A percentile compares a stretch with the other conserved stretches of the same genome.
These are phyloP conservation scores for Cotesia vestalis DNA, from an alignment of 1,140 invertebrate species.

Conservation along the genomic window DNA sequence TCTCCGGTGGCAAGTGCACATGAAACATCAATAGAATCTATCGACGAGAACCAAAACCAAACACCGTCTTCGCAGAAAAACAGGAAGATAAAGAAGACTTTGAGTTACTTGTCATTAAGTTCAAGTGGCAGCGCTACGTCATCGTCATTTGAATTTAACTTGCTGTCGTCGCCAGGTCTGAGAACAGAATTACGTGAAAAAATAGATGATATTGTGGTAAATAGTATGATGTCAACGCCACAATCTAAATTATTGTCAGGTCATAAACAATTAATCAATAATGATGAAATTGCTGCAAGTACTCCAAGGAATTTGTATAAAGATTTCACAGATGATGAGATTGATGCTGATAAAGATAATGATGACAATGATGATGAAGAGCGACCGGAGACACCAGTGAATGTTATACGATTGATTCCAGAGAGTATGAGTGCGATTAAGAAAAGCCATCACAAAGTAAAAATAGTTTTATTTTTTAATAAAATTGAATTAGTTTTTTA, in stretches of 20 bases:
- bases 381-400: conserved; percentile 53
- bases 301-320: conserved; percentile 56
- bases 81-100: conserved; percentile 46
- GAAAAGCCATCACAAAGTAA: conserved; percentile 60
- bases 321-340: conserved; percentile 49
- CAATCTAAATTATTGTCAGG: conserved; percentile 36
- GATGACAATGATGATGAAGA: conserved; percentile 15
- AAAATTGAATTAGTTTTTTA: no score
- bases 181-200: conserved; percentile 43
- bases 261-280: conserved; percentile 19
- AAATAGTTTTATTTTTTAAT: neutral
- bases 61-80: conserved; percentile 49
- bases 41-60: conserved; percentile 59
- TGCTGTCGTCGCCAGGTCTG: conserved; percentile 45
- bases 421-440: conserved; percentile 61
- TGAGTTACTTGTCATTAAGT: conserved; percentile 46
- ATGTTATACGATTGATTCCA: conserved; percentile 51
- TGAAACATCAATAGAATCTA: conserved; percentile 50
- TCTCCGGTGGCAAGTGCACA: conserved; percentile 41
- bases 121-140: conserved; percentile 35
- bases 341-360: no score
- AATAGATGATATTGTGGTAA: conserved; percentile 47
- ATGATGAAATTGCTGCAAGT: conserved; percentile 43
- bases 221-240: conserved; percentile 41
- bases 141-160: conserved; percentile 21